phyloP scores from a whole-genome alignment of 1,140 invertebrate species.

The Euwallacea fornicatus region DNA sequence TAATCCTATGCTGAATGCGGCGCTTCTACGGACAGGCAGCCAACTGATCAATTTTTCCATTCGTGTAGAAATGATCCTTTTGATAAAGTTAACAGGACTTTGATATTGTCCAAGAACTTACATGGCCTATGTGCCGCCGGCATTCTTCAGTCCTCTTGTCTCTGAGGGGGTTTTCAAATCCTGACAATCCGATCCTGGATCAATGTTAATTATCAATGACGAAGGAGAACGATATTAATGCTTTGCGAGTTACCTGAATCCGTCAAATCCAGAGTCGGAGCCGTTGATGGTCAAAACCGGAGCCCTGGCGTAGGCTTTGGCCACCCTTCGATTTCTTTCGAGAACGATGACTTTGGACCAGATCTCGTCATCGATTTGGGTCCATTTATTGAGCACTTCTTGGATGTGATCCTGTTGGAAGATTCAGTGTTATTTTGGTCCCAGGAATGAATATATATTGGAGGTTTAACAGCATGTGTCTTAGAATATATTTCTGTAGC shows the following conservation, averaged over 20 bases:
- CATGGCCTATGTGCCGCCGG: constrained; percentile 84
- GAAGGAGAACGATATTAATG: not conserved
- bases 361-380: constrained; percentile 78
- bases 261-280: constrained; percentile 77
- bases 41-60: no score
- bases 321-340: constrained; percentile 71
- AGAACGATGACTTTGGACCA: constrained; percentile 81
- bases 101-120: constrained; percentile 54
- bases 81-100: no score
- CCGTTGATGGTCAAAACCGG: constrained; percentile 76
- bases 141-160: constrained; percentile 86
- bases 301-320: constrained; percentile 75
- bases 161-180: constrained; percentile 90
- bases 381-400: constrained; percentile 76
- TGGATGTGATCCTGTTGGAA: constrained; percentile 70
- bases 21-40: no score
- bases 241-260: constrained; percentile 50
- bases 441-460: no score
- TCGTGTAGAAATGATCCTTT: no score
- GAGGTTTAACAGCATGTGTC: no score
- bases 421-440: no score
- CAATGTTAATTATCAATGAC: not conserved
- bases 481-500: no score
- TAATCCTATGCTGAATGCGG: no score
- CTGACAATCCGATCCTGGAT: constrained; percentile 82